Conservation (phyloP, 2,888 invertebrate species). For the Hypena proboscidalis region DNA sequence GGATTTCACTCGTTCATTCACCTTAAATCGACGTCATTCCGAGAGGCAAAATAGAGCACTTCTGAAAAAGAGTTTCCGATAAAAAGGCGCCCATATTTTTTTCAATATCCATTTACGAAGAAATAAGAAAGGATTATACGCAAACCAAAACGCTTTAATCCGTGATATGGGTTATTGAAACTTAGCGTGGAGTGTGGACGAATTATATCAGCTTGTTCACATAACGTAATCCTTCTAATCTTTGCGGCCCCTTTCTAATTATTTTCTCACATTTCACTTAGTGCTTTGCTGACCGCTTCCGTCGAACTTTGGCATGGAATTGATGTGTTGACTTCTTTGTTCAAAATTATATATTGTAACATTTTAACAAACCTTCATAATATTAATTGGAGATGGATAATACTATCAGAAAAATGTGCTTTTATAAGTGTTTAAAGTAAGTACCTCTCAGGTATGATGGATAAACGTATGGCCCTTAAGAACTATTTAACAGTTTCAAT, state of each 20-base stretch:
- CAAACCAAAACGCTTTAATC: slow-evolving; percentile 75
- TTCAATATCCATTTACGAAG: slow-evolving; percentile 80
- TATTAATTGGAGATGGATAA: too few species aligned
- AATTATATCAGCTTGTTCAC: slow-evolving; percentile 58
- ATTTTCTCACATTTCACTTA: slow-evolving; percentile 26
- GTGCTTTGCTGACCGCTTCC: slow-evolving; percentile 17
- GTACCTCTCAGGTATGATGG: too few species aligned
- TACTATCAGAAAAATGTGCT: too few species aligned
- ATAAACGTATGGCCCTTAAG: too few species aligned
- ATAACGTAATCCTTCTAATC: slow-evolving; percentile 50
- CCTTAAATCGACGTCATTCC: slow-evolving; percentile 82
- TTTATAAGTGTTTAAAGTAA: too few species aligned
- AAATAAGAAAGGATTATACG: slow-evolving; percentile 79
- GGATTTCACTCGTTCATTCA: slow-evolving; percentile 82
- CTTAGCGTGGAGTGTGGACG: slow-evolving; percentile 62
- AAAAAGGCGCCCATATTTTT: slow-evolving; percentile 76
- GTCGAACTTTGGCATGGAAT: slow-evolving; percentile 31
- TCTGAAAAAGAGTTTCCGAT: slow-evolving; percentile 78
- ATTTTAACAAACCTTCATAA: too few species aligned
- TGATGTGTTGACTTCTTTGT: slow-evolving; percentile 26
- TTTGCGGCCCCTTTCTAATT: slow-evolving; percentile 46
- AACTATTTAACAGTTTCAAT: too few species aligned
- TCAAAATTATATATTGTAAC: too few species aligned
- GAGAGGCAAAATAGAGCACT: slow-evolving; percentile 80
- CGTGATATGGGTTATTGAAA: slow-evolving; percentile 74